Percentiles rank a stretch among this genome's conserved stretches.
phyloP scores from a whole-genome alignment of 2,113 vertebrate genomes.

The Menidia beryllina region DNA sequence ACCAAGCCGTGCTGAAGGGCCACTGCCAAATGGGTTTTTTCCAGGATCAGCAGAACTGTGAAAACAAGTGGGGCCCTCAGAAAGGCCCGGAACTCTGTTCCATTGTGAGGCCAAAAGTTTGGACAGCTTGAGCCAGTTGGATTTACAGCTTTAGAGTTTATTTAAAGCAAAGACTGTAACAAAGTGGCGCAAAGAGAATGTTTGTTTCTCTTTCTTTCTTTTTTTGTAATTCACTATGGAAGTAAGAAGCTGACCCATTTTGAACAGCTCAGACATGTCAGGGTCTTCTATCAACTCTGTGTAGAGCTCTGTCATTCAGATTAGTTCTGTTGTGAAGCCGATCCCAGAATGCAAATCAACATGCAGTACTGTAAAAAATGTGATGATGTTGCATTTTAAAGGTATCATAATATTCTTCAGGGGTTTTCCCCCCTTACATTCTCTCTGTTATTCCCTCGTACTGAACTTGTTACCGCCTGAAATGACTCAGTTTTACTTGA shows the following conservation, averaged over 20 bases:
- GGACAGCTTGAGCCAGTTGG: slow-evolving; percentile 70
- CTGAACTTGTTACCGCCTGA: not conserved
- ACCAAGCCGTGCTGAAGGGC: slow-evolving; percentile 45
- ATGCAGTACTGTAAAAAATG: not conserved
- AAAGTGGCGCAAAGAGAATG: slow-evolving; percentile 62
- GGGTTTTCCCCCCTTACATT: not conserved
- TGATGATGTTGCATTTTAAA: not conserved
- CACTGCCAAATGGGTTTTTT: slow-evolving; percentile 78
- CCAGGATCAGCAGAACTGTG: slow-evolving; percentile 77
- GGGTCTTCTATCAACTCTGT: slow-evolving; percentile 14
- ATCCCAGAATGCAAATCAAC: slow-evolving; percentile 24
- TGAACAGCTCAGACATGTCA: slow-evolving; percentile 25
- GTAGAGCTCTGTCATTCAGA: slow-evolving; percentile 38
- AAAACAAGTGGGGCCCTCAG: slow-evolving; percentile 74
- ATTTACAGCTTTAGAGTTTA: slow-evolving; percentile 80
- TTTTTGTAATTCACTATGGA: slow-evolving; percentile 2
- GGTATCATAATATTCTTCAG: not conserved
- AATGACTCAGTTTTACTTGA: not conserved
- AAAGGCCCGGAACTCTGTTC: slow-evolving; percentile 75
- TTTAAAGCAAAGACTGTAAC: slow-evolving; percentile 71
- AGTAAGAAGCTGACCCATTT: slow-evolving; percentile 42
- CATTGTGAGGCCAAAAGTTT: slow-evolving; percentile 68
- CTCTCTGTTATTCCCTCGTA: not conserved
- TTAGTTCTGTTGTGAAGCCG: slow-evolving; percentile 16
- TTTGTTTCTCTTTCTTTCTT: slow-evolving; percentile 46